Conservation (phyloP, 2,797 vertebrate genomes). For the Meriones psammophilus region DNA sequence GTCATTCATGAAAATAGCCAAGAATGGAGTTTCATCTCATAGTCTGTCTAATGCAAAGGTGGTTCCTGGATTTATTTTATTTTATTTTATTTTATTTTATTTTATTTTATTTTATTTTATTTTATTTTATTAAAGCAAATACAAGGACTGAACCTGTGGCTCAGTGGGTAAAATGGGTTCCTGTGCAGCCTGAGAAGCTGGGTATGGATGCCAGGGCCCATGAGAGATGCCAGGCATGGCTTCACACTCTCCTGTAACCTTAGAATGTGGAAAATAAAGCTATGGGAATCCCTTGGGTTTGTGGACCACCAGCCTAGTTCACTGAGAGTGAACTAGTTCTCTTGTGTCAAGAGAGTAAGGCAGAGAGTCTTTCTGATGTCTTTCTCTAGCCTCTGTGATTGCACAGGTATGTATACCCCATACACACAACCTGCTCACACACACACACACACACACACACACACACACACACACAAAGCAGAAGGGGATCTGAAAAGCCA, state of each 20-base stretch:
- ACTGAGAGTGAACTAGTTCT: background rate
- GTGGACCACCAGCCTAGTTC: background rate
- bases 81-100: no score
- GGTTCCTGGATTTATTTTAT: background rate
- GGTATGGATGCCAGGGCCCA: background rate
- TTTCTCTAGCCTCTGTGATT: background rate
- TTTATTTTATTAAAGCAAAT: background rate
- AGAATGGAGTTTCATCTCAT: background rate
- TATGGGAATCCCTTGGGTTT: background rate
- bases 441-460: background rate
- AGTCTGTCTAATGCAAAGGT: background rate
- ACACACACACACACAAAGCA: background rate
- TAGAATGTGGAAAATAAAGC: background rate
- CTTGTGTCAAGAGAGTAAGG: background rate
- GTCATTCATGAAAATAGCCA: constrained; percentile 6
- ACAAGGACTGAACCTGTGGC: background rate
- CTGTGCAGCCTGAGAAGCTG: background rate
- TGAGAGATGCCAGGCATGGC: background rate
- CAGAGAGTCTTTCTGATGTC: no score
- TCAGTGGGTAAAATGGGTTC: background rate
- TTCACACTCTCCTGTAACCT: background rate
- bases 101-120: no score
- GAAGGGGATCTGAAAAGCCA: background rate
- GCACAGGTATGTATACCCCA: no score
- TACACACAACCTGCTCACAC: background rate